Evolutionary conservation across 64 coral and sea anemone species (phyloP), one percentile per base, ranked within the genome.

Genomic region (Hydrozoanthus tunicans): DNA sequence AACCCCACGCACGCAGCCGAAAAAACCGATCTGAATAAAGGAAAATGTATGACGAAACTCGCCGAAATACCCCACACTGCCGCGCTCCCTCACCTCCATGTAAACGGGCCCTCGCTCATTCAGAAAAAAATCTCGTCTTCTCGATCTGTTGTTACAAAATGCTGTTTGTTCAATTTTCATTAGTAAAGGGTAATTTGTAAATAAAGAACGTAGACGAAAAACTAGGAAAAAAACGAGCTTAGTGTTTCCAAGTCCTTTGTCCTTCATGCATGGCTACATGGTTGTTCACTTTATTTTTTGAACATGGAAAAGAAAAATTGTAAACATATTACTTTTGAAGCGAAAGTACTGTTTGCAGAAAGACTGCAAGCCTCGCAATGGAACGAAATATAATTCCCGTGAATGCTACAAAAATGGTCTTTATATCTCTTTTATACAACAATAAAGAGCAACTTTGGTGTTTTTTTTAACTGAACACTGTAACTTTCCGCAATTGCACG

Each of bases 401-500:
- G 20, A 8, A 73, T 73, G 64, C 0, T 66, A 66, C 5, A 66
- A 66, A 66, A 66, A 11, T 17, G 64, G 64, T 9, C 64, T 12
- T 12, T 66, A 9, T 2, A 66, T 66, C 64, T 66, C 64, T 66
- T 66, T 66, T 66, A 66, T 66, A 66, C 64, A 66, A 32, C 8
- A 73, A 73, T 73, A 70, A 73, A 32, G 70, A 73, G 25, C 70
- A 73, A 73, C 10, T 66, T 9, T 73, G 70, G 11, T 73, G 70
- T 73, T 73, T 73, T 73, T 73, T 73, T 43, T 43, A 43, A 43
- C 24, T 70, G 0, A 70, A 70, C 24, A 70, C 67, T 70, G 67
- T 70, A 70, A 70, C 24, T 70, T 70, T 70, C 24, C 67, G 24
- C 67, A 70, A 70, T 20, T 73, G 23, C 26, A 51, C 20, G 10